Conservation (phyloP, 2,113 vertebrate genomes). For the Geococcyx californianus region DNA sequence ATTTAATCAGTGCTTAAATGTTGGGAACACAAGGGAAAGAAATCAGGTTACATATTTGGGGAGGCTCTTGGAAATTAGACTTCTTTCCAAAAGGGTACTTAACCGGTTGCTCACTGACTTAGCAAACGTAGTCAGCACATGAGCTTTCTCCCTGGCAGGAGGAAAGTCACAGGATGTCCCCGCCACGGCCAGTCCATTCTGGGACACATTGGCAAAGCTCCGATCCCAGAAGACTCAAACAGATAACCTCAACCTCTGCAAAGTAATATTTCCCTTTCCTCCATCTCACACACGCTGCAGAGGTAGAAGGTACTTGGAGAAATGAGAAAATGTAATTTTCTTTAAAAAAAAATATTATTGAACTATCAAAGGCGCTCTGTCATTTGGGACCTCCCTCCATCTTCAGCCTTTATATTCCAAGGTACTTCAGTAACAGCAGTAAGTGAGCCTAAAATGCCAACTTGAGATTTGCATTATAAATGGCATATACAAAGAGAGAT, state of each 20-base stretch:
- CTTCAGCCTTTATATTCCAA: constrained; percentile 65
- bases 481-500: constrained; percentile 76
- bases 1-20: constrained; percentile 65
- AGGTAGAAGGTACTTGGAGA: constrained; percentile 62
- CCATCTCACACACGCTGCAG: not conserved
- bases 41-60: constrained; percentile 59
- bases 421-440: constrained; percentile 72
- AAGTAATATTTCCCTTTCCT: not conserved
- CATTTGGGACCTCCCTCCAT: constrained; percentile 68
- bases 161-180: not conserved
- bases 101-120: constrained; percentile 40
- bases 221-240: not conserved
- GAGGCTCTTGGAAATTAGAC: constrained; percentile 59
- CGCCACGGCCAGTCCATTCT: not conserved
- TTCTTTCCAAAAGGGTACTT: constrained; percentile 42
- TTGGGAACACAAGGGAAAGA: constrained; percentile 58
- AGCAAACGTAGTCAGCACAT: not conserved
- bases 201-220: not conserved
- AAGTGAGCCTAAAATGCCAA: constrained; percentile 75
- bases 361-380: constrained; percentile 73
- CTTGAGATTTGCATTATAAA: constrained; percentile 84
- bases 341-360: constrained; percentile 51
- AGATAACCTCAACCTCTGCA: not conserved
- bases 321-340: constrained; percentile 17
- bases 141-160: not conserved